Evolutionary conservation across 2,797 vertebrate genomes (phyloP).

Genomic region (Podarcis siculus): DNA sequence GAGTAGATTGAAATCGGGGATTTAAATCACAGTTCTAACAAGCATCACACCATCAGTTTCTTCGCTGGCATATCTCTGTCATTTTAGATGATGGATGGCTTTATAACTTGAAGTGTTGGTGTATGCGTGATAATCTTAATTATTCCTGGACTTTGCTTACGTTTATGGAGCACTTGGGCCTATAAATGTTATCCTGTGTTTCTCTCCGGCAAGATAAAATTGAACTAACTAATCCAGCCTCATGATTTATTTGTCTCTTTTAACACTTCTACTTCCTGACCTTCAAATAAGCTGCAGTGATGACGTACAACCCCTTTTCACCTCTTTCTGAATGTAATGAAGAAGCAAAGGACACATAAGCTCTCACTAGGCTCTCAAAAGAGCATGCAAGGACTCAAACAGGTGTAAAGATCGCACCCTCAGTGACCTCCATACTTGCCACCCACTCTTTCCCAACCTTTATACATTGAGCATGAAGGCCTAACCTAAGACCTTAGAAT

Average conservation of each 20-base stretch:
- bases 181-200: background rate
- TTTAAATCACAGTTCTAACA: background rate
- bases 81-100: background rate
- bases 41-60: background rate
- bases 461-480: too few species aligned
- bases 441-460: too few species aligned
- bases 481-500: background rate
- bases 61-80: background rate
- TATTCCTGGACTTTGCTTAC: constrained; percentile 30
- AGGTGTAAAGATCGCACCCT: too few species aligned
- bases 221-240: constrained; percentile 5
- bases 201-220: constrained; percentile 31
- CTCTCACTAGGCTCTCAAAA: too few species aligned
- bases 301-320: constrained; percentile 47
- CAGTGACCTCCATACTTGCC: too few species aligned
- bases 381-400: too few species aligned
- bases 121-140: constrained; percentile 1
- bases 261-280: constrained; percentile 48
- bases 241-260: constrained; percentile 51
- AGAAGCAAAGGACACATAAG: background rate
- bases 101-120: background rate
- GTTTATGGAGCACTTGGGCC: constrained; percentile 22
- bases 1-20: background rate
- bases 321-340: constrained; percentile 61
- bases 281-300: constrained; percentile 56